Conservation (phyloP, 2,113 vertebrate species). For the Oceanites oceanicus region DNA sequence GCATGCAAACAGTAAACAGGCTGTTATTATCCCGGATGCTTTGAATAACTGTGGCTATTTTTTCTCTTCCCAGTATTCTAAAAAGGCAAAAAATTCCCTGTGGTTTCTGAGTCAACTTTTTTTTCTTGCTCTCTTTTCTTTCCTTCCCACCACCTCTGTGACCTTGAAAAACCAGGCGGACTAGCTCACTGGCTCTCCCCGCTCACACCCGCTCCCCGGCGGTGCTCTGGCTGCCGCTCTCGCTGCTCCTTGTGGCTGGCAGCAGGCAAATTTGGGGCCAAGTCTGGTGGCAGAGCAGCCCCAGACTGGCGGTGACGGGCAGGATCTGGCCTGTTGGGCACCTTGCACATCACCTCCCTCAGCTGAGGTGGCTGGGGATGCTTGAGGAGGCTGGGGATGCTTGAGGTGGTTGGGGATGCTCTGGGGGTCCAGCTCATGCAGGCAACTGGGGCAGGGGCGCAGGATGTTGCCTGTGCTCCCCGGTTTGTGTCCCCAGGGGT, state of each 20-base stretch:
- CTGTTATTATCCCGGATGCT: conserved; percentile 74
- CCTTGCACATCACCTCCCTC: background rate
- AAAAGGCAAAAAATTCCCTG: conserved; percentile 75
- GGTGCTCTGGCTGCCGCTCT: accelerated
- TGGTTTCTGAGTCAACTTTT: conserved; percentile 68
- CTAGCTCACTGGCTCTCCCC: background rate
- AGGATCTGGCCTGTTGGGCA: accelerated
- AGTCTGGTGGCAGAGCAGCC: background rate
- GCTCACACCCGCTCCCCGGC: accelerated
- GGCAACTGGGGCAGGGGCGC: background rate
- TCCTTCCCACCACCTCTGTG: conserved; percentile 57
- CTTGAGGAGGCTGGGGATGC: accelerated
- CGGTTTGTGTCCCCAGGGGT: accelerated
- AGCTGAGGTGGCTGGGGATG: background rate
- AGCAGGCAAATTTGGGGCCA: background rate
- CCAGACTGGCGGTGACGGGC: background rate
- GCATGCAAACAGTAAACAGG: conserved; percentile 70
- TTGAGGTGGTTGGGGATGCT: accelerated
- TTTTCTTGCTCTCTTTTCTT: conserved; percentile 40
- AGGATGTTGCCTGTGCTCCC: background rate
- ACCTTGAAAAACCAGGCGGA: conserved; percentile 47
- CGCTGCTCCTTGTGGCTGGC: accelerated
- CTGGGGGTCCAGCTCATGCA: accelerated
- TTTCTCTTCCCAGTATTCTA: conserved; percentile 75
- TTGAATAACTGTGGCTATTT: conserved; percentile 73